Evolutionary conservation across 2,888 invertebrate species (phyloP), one percentile per base, ranked within the genome.

Genomic region (Nasonovia ribisnigri): DNA sequence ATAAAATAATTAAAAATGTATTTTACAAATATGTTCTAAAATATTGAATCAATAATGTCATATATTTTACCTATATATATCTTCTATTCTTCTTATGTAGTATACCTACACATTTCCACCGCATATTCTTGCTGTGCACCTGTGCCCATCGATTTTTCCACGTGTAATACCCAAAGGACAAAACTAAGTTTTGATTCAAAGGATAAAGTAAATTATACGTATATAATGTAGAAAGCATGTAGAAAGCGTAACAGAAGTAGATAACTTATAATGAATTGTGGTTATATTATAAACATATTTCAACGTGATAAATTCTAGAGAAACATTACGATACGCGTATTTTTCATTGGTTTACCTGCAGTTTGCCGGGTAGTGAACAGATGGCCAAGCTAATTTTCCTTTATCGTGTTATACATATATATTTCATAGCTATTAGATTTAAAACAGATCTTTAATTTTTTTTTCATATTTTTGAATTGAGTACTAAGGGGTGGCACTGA

Each of bases 91-190:
- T n/a, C n/a, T n/a, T n/a, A 67, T n/a, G 90, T 29, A n/a, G 90
- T 67, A n/a, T 90, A n/a, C n/a, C n/a, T n/a, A 67, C 60, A 90
- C 46, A 67, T 16, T 3, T n/a, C n/a, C 60, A 36, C n/a, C n/a
- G 6, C 90, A 46, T 90, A n/a, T 60, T 89, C 43, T 90, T 90
- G 46, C 29, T 67, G 90, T 67, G 43, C 90, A 90, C 67, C 67
- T 90, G 90, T 90, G 46, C 46, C 60, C 90, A 90, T 90, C 16
- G 90, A 90, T 90, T 90, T 90, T 90, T 90, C 89, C 43, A 89
- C 16, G 20, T 54, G 54, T 24, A 24, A 20, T 10, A 46, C 90
- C n/a, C 36, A 67, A 90, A 90, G 67, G 67, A 90, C 90, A 90
- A 48, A 90, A 90, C 46, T 67, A 90, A 67, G 90, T 90, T 67